Evolutionary conservation across 2,888 invertebrate species (phyloP), one percentile per base, ranked within the genome.

Genomic region (Macaria notata): DNA sequence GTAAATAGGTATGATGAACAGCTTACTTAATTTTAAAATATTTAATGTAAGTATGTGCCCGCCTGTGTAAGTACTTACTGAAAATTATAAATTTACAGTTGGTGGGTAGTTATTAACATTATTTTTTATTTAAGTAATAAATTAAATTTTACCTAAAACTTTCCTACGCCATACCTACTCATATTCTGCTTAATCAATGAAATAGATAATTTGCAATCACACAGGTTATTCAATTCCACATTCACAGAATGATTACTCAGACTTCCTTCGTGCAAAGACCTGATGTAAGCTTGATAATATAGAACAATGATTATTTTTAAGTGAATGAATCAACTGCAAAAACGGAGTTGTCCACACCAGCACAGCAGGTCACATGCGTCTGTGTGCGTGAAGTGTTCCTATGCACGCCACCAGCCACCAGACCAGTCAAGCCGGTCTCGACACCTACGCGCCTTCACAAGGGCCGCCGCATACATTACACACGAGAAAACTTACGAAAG

Each of bases 401-500:
- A 76, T 71, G 75, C 66, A 66, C 59, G 58, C 41, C 19, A 19
- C 19, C 19, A 19, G 19, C 19, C 41, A 41, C 41, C 8, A 76
- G 72, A 81, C 78, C 75, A 59, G 81, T 80, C 82, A 75, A 78
- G 86, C 88, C 87, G 87, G 89, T 88, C 85, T 74, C 70, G 75
- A 84, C 83, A 84, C 88, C 87, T 84, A 83, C 84, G 78, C 79
- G 73, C 68, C 68, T 71, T 71, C 73, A 72, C 66, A 69, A 70
- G 71, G 69, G 63, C 70, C 70, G 68, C 66, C 69, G 76, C 76
- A 74, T 72, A 73, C 66, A 71, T 71, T 67, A 70, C n/a, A 67
- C 71, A 61, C 65, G 46, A 65, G 61, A 70, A 63, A 66, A 66
- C 65, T 64, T 66, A 59, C 56, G 63, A 64, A 61, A 64, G 51